Evolutionary conservation across 2,113 vertebrate species (phyloP), one percentile per base, ranked within the genome.

Genomic region (Notothenia rossii): DNA sequence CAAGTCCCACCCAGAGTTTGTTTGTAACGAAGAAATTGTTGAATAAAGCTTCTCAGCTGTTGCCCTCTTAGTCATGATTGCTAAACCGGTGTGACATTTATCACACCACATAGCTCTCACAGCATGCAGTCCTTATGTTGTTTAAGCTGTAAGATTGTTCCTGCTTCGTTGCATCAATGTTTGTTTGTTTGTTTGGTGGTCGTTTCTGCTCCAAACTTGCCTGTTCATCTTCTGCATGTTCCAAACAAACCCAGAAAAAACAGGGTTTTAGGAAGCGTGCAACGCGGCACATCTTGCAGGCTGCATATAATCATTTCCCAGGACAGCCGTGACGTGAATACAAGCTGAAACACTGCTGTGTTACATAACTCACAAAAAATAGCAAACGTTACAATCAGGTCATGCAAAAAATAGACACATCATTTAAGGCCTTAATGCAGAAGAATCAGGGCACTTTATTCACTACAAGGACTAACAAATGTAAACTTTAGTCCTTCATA

Each of bases 371-470:
- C 7, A 17, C 50, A 45, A 20, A 71, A 64, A 69, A 51, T 12
- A 56, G 40, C 12, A 83, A 85, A 77, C 49, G 59, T 51, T 54
- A 69, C 22, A 36, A 68, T 58, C 3, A n/a, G 80, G 71, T 79
- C 29, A 75, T 4, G 18, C 29, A 70, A 74, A 81, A 59, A 68
- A 17, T 4, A 51, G 51, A 45, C 17, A 33, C 25, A 45, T 77
- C 18, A 51, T 50, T 61, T 10, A 20, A 7, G 7, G 56, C 7
- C 58, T 55, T 62, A 55, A 48, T 22, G 46, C 10, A 36, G 3
- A 0, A 43, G 10, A 7, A 10, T 20, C 4, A 20, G 33, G 54
- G 25, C 20, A 65, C 7, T 46, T 53, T 70, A 43, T 29, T 45
- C 7, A 2, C n/a, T n/a, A 22, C 18, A 5, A 25, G 20, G 20